A percentile compares a stretch with the other conserved stretches of the same genome.
phyloP scores from a whole-genome alignment of 2,888 invertebrate genomes.

The Plusia festucae region DNA sequence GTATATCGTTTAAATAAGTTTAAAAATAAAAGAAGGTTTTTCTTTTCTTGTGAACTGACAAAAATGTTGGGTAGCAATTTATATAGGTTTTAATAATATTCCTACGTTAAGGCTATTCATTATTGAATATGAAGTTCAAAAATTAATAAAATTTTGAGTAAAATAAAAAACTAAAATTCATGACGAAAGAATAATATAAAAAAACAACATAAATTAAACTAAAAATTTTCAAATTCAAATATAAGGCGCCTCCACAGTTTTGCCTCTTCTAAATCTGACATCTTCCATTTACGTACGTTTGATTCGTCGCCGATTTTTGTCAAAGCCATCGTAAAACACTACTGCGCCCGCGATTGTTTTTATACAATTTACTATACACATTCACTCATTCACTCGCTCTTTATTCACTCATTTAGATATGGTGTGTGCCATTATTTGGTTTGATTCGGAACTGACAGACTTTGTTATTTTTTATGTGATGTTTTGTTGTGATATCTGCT shows the following conservation, averaged over 20 bases:
- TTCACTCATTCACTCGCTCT: slow-evolving; percentile 39
- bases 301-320: slow-evolving; percentile 86
- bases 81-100: too few species aligned
- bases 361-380: slow-evolving; percentile 83
- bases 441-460: slow-evolving; percentile 86
- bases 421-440: slow-evolving; percentile 81
- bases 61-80: too few species aligned
- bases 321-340: slow-evolving; percentile 87
- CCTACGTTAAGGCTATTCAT: too few species aligned
- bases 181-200: too few species aligned
- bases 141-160: too few species aligned
- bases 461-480: slow-evolving; percentile 76
- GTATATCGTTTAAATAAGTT: too few species aligned
- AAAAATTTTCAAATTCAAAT: background rate
- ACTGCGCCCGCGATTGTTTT: slow-evolving; percentile 84
- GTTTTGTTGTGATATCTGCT: slow-evolving; percentile 78
- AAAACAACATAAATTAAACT: background rate
- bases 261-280: slow-evolving; percentile 66
- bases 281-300: slow-evolving; percentile 86
- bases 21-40: too few species aligned
- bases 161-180: slow-evolving; percentile 8
- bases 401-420: slow-evolving; percentile 79
- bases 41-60: too few species aligned
- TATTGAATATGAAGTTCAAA: too few species aligned
- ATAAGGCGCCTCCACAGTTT: slow-evolving; percentile 61